These are phyloP conservation scores for Aplidium turbinatum DNA, from an alignment of 23 tunicate genomes.

Conservation along the genomic window DNA sequence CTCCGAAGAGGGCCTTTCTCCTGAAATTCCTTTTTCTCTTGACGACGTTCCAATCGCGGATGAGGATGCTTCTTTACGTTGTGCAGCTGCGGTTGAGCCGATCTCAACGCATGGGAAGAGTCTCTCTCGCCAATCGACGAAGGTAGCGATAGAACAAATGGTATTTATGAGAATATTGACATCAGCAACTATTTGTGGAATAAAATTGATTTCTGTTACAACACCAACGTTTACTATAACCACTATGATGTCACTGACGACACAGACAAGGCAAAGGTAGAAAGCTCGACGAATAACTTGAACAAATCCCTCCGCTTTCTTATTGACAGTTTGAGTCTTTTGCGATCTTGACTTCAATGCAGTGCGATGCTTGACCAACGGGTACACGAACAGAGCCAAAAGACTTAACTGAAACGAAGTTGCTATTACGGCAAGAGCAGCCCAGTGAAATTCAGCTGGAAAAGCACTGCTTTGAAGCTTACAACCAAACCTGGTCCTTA, in stretches of 20 bases:
- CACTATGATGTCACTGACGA: background rate
- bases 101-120: background rate
- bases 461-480: background rate
- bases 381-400: background rate
- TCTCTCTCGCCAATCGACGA: background rate
- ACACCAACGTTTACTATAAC: background rate
- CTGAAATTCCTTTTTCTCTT: no score
- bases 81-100: no score
- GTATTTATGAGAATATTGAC: background rate
- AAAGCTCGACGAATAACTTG: background rate
- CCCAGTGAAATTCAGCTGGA: background rate
- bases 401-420: background rate
- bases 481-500: background rate
- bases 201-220: background rate
- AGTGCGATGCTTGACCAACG: background rate
- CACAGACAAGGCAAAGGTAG: background rate
- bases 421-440: background rate
- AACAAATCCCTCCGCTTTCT: background rate
- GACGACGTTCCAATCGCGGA: no score
- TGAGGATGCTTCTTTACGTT: no score
- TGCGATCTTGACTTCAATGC: background rate
- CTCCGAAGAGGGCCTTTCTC: no score
- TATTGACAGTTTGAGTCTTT: background rate
- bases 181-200: background rate
- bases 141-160: background rate